A percentile compares a stretch with the other conserved stretches of the same genome.
Conservation (phyloP, 2,888 invertebrate genomes). For the Drosophila silvestris region DNA sequence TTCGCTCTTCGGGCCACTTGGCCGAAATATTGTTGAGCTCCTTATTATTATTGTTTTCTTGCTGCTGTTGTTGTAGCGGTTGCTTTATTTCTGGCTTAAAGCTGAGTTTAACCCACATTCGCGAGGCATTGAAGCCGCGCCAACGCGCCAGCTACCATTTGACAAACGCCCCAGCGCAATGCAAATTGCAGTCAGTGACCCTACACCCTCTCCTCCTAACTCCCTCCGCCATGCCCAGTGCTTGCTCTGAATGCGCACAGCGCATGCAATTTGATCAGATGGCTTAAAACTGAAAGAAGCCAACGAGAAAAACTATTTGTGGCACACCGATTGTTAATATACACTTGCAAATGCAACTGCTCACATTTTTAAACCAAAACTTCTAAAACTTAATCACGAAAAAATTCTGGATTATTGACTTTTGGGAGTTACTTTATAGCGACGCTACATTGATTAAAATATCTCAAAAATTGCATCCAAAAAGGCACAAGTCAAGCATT, state of each 20-base stretch:
- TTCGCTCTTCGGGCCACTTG: constrained; percentile 30
- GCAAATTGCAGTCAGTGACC: constrained; percentile 51
- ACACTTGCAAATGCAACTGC: neutral
- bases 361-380: neutral
- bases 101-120: constrained; percentile 72
- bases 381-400: neutral
- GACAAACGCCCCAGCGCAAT: constrained; percentile 74
- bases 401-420: neutral
- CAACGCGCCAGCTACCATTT: constrained; percentile 49
- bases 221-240: neutral
- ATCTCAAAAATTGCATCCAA: neutral
- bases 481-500: neutral
- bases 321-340: neutral
- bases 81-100: constrained; percentile 42
- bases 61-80: constrained; percentile 17
- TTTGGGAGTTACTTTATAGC: neutral
- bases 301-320: neutral
- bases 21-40: constrained; percentile 10
- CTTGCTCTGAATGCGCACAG: constrained; percentile 50
- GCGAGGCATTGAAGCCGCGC: constrained; percentile 18
- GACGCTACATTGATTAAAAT: neutral
- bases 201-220: neutral
- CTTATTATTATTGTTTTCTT: constrained; percentile 1
- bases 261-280: constrained; percentile 64
- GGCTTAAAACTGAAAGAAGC: constrained; percentile 21